These are phyloP conservation scores for Florisuga fusca DNA, from an alignment of 2,797 vertebrate species.

Conservation along the genomic window DNA sequence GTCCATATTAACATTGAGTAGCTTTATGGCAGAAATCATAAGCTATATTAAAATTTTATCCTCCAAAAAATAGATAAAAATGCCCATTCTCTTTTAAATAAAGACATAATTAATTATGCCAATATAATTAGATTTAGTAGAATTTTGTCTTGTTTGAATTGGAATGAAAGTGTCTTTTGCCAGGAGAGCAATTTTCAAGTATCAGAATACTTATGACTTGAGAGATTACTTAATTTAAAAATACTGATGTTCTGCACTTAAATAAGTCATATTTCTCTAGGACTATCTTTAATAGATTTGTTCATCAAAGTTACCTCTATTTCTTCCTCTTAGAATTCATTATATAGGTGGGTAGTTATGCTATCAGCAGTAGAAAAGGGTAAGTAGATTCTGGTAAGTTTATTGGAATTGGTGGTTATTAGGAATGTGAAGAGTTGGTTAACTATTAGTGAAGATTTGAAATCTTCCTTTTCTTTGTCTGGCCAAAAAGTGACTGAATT, in stretches of 20 bases:
- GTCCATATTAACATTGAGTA: not conserved
- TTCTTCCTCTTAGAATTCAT: not conserved
- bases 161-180: slow-evolving; percentile 8
- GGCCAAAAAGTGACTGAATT: not conserved
- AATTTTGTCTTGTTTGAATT: slow-evolving; percentile 8
- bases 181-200: slow-evolving; percentile 1
- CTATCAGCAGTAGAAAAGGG: not conserved
- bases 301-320: slow-evolving; percentile 19
- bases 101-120: not conserved
- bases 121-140: not conserved
- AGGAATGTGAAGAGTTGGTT: not conserved
- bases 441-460: not conserved
- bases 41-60: not conserved
- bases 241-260: not conserved
- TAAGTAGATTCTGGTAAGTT: not conserved
- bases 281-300: slow-evolving; percentile 18
- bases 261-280: slow-evolving; percentile 42
- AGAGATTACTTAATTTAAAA: slow-evolving; percentile 38
- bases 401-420: not conserved
- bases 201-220: slow-evolving; percentile 21
- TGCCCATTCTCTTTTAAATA: not conserved
- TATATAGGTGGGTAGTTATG: not conserved
- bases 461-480: not conserved
- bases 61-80: not conserved
- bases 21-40: not conserved